Base-by-base conservation (phyloP, 37 sponge, comb jelly and placozoan species). In the Crambe crambe region DNA sequence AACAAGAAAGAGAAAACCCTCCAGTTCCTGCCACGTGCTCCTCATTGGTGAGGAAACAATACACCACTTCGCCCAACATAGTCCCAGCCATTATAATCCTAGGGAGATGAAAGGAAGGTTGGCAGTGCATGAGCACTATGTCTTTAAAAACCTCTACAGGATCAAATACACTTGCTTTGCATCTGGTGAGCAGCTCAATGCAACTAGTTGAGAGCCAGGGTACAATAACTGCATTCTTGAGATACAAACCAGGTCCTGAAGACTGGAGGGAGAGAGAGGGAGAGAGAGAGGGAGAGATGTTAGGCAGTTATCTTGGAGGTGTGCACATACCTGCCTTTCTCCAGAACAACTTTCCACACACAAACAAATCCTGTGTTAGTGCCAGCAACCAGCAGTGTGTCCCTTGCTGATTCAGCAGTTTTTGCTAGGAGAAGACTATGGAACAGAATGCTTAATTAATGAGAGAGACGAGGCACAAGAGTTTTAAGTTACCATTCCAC, bases 11-110 rank as follows among this genome's bases (percentile, higher is more conserved):
- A 9, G 42, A 47, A 36, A 8, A 37, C 27, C 68, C 3, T 18
- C 17, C 35, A 8, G 27, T 67, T 38, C 21, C 23, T 1, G 35
- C 35, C 36, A 20, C 31, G 47, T 36, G 20, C 18, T 25, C 74
- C 44, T 32, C 74, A 5, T 10, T 73, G 58, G 29, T 44, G 26
- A 29, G 41, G 51, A 40, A 32, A 39, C 57, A 85, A 22, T 77
- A 5, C 43, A 59, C 40, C 8, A 85, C 72, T 40, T 85, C 85
- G 0, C 85, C 85, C n/a, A 43, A 54, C 37, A 71, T 23, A 44
- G 71, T 71, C 6, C 85, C 85, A 42, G 61, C 85, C 25, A 37
- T 78, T 27, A 85, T 73, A 9, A 73, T 17, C 37, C 82, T 72
- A 70, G 67, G 59, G 59, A 58, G 20, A 58, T 23, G 59, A 12